phyloP scores from a whole-genome alignment of 2,888 invertebrate species.

The Drosophila mettleri region DNA sequence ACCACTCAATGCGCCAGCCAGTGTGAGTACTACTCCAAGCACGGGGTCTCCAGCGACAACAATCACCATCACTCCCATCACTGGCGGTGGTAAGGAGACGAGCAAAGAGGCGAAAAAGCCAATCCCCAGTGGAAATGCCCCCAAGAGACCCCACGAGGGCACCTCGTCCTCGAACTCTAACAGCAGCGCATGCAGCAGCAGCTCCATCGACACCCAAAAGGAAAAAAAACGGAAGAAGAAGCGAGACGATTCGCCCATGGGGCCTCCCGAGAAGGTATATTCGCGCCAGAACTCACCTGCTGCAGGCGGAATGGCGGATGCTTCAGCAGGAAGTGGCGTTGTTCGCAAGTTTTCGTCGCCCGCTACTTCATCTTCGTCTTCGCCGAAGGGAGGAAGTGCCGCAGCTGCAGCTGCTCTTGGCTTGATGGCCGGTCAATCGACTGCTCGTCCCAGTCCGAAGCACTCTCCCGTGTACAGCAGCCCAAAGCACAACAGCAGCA shows the following conservation, averaged over 20 bases:
- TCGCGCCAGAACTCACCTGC: conserved; percentile 87
- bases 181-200: conserved; percentile 26
- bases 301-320: conserved; percentile 78
- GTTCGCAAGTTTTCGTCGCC: conserved; percentile 89
- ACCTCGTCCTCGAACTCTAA: conserved; percentile 34
- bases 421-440: conserved; percentile 60
- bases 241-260: conserved; percentile 87
- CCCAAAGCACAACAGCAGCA: conserved; percentile 90
- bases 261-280: conserved; percentile 91
- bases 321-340: conserved; percentile 86
- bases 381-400: conserved; percentile 76
- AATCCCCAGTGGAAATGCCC: conserved; percentile 33
- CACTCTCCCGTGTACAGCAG: conserved; percentile 86
- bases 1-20: conserved; percentile 87
- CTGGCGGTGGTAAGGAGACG: conserved; percentile 58
- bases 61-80: conserved; percentile 94
- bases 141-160: conserved; percentile 65
- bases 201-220: conserved; percentile 67
- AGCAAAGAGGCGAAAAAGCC: conserved; percentile 59
- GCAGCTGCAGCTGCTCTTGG: conserved; percentile 46
- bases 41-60: conserved; percentile 88
- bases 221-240: conserved; percentile 92
- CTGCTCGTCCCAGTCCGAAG: conserved; percentile 87
- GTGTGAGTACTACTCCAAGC: conserved; percentile 85
- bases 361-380: conserved; percentile 81